Evolutionary conservation across 1,140 invertebrate genomes (phyloP).

Genomic region (Papilio aristodemus): DNA sequence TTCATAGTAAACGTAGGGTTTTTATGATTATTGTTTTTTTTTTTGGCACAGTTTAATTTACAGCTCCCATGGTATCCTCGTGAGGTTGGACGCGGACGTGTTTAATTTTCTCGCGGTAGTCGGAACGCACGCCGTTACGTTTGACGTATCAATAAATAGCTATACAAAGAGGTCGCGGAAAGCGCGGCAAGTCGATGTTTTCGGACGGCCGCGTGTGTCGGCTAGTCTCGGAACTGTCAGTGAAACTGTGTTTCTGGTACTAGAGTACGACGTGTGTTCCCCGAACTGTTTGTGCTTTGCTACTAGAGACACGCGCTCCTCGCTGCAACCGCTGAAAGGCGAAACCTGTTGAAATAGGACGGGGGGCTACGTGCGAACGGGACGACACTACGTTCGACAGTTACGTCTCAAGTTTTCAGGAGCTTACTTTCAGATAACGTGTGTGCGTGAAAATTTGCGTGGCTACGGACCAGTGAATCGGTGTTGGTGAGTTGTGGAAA

Average conservation of each 20-base stretch:
- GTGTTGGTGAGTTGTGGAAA: constrained; percentile 78
- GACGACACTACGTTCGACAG: constrained; percentile 45
- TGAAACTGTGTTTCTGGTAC: constrained; percentile 77
- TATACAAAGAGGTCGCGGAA: constrained; percentile 56
- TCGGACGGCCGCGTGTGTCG: constrained; percentile 65
- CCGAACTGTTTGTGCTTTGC: constrained; percentile 74
- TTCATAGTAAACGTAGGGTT: constrained; percentile 50
- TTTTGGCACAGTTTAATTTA: constrained; percentile 68
- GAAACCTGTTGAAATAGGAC: constrained; percentile 79
- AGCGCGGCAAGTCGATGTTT: constrained; percentile 50
- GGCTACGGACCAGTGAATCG: constrained; percentile 60
- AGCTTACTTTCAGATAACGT: constrained; percentile 69
- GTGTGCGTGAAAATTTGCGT: constrained; percentile 76
- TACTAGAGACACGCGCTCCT: constrained; percentile 74
- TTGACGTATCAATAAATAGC: constrained; percentile 69
- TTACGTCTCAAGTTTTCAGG: constrained; percentile 58
- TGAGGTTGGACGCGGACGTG: constrained; percentile 52
- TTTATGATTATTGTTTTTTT: constrained; percentile 59
- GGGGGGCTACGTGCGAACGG: constrained; percentile 60
- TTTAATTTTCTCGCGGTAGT: constrained; percentile 46
- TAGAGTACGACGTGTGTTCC: constrained; percentile 71
- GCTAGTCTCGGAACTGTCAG: constrained; percentile 71
- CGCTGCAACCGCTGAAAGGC: constrained; percentile 75
- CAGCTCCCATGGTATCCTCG: constrained; percentile 54
- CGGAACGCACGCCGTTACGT: constrained; percentile 52